Base-by-base conservation (phyloP, 2,888 invertebrate species). In the Rhodophaea formosa region DNA sequence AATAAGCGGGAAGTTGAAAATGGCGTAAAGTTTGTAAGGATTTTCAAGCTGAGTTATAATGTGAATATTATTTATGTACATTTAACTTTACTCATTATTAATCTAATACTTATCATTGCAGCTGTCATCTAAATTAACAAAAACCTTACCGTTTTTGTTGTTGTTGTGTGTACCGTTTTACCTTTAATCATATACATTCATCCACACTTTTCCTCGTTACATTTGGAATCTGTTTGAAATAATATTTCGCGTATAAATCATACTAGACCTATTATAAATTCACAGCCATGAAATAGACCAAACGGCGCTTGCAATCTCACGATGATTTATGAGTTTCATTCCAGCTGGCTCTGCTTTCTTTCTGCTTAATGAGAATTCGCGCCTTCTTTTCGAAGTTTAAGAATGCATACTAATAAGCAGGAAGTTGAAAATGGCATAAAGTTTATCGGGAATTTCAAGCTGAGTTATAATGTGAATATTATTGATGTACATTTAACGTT, bases 301-400 rank as follows among this genome's bases (percentile, higher is more conserved):
- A 80, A 77, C 76, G 71, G 79, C 76, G 73, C 74, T 78, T 79
- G 74, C 79, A 74, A 77, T 78, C 80, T 75, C 78, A 70, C 72
- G 64, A 71, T 86, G 86, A 88, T 86, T 88, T 86, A 88, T 84
- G 83, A 79, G 76, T 83, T 83, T 84, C 80, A 87, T 87, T 86
- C 78, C 72, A 77, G 72, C 74, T 79, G 77, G 75, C 82, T 83
- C 77, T 72, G 46, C 72, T 73, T 71, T 71, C 68, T 71, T 77
- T 71, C 72, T 78, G 65, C 73, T 79, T 80, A 85, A 82, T 79
- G 77, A 69, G n/a, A n/a, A n/a, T n/a, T n/a, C n/a, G 85, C 83
- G 82, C 80, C 83, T 84, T 80, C 78, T 74, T 67, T 76, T 80
- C 81, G 71, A 70, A 68, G 64, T 53, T 39, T 14, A 53, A 42